Evolutionary conservation across 1,140 invertebrate species (phyloP), one percentile per base, ranked within the genome.

Genomic region (Hylaeus volcanicus): DNA sequence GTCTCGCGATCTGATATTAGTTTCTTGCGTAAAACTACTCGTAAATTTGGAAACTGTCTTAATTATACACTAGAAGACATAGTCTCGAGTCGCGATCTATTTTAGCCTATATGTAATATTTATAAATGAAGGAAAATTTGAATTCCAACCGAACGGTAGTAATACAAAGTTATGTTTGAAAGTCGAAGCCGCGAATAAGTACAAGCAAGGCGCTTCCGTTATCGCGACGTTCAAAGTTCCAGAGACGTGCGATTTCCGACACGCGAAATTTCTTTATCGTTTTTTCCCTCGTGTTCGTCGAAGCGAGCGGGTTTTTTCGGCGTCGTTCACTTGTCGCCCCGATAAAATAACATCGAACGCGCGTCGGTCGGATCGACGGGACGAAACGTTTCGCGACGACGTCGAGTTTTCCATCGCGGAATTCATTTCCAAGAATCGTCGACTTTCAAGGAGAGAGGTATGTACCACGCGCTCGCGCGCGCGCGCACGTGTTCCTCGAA

Each of bases 251-350:
- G 60, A 37, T 63, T 8, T 37, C 11, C 11, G 11, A 37, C 3
- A 26, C 26, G 0, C 6, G 60, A 9, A 6, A 39, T 48, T 26
- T 48, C 2, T 66, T 51, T 8, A 26, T 68, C 51, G 9, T 5
- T 68, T 51, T 26, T 51, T 68, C 39, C 14, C 8, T 39, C 8
- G 26, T 26, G 26, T 63, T 63, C 41, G 9, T 9, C 37, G 58
- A 37, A 64, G 43, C 37, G 51, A 8, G 45, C 9, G n/a, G 37
- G 15, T 58, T 37, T 73, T 79, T 79, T 70, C 73, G 43, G 43
- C 76, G 69, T 4, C 41, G 37, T 3, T 79, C 70, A 1, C 45
- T 73, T 79, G 76, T 79, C 6, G 1, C 2, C 8, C 11, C 9
- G 53, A 12, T 51, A 4, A 70, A 65, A 9, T n/a, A 63, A 39